Conservation (phyloP, 1,140 invertebrate species). For the Paralvinella palmiformis region DNA sequence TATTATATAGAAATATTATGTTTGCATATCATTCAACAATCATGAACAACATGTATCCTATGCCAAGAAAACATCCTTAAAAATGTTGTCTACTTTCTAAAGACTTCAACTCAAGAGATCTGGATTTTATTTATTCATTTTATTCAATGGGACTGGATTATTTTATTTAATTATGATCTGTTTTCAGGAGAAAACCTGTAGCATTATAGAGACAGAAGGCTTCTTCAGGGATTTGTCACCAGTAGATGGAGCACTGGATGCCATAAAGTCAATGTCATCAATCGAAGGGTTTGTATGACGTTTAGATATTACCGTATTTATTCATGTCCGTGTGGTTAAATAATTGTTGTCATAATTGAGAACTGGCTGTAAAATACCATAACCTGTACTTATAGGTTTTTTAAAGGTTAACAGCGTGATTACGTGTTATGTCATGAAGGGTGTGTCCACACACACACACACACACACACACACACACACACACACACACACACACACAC, state of each 20-base stretch:
- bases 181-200: neutral
- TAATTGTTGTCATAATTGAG: neutral
- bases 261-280: neutral
- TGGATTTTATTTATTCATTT: no score
- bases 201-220: neutral
- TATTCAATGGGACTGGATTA: no score
- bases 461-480: neutral
- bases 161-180: no score
- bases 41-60: no score
- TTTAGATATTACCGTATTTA: neutral
- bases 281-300: neutral
- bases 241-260: conserved; percentile 1
- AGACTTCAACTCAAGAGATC: no score
- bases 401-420: neutral
- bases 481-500: neutral
- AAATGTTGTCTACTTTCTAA: no score
- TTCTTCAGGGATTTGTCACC: neutral
- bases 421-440: neutral
- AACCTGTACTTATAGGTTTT: neutral
- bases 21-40: no score
- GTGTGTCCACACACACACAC: neutral
- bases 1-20: no score
- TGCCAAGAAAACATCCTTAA: no score
- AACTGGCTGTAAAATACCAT: neutral
- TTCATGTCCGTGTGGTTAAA: neutral